A percentile compares a stretch with the other conserved stretches of the same genome.
Evolutionary conservation across 2,888 invertebrate genomes (phyloP).

Genomic region (Cosmia trapezina): DNA sequence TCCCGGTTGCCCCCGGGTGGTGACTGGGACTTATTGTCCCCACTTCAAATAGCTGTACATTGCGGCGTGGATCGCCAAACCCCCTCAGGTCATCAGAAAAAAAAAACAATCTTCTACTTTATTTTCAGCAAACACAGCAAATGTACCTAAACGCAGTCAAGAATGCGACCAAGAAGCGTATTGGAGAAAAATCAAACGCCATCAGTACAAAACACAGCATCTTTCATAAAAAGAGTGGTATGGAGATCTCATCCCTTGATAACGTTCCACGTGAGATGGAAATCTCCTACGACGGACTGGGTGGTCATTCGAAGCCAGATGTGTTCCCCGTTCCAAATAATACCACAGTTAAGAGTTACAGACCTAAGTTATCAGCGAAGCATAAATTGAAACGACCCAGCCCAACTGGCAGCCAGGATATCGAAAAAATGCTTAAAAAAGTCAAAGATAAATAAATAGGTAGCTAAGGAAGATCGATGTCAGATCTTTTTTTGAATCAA

Average conservation of each 20-base stretch:
- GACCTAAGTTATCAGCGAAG: constrained; percentile 77
- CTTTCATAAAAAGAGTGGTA: constrained; percentile 75
- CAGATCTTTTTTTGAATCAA: constrained; percentile 17
- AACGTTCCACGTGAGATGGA: constrained; percentile 62
- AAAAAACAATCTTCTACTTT: not conserved
- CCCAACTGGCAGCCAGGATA: constrained; percentile 73
- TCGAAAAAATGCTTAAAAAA: constrained; percentile 75
- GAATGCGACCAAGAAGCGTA: constrained; percentile 63
- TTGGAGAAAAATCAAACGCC: constrained; percentile 58
- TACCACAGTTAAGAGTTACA: constrained; percentile 64
- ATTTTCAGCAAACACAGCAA: constrained; percentile 78
- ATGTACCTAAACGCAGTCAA: constrained; percentile 75
- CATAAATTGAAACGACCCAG: constrained; percentile 78
- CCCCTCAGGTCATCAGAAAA: too few species aligned
- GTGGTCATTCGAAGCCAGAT: constrained; percentile 89
- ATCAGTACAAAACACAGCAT: constrained; percentile 71
- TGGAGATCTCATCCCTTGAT: constrained; percentile 68
- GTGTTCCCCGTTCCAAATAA: constrained; percentile 81
- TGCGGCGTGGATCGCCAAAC: too few species aligned
- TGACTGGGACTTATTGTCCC: too few species aligned
- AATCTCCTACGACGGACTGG: constrained; percentile 88
- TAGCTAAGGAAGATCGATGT: not conserved
- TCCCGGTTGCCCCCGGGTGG: too few species aligned
- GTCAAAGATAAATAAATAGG: constrained; percentile 44
- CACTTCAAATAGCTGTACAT: too few species aligned